Evolutionary conservation across 2,113 vertebrate genomes (phyloP), one percentile per base, ranked within the genome.

Genomic region (Vicugna pacos): DNA sequence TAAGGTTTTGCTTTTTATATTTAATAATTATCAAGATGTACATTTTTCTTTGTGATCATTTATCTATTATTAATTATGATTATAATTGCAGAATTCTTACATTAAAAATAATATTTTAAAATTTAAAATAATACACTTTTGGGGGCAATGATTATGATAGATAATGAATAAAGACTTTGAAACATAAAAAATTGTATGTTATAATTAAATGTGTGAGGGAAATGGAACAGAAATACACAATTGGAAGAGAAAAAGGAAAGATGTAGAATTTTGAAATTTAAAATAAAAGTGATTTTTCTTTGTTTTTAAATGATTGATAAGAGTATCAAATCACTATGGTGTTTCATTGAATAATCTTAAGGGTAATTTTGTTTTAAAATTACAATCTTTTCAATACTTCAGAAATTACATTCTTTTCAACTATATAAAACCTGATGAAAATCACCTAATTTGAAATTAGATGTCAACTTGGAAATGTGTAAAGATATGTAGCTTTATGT

Each of bases 351-450:
- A 77, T 42, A 83, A 58, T 50, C 56, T 87, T 69, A 42, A 58
- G 69, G 16, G 15, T 48, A 8, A 76, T 64, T 83, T 82, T 81
- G 42, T 87, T 88, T 95, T 58, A 76, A 60, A 85, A 75, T 82
- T 62, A 62, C 7, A 64, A 50, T 65, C 30, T 54, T 84, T 85
- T 93, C 3, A 85, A 19, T 52, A 94, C 35, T 92, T 3, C 28
- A 92, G 46, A 92, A 89, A 75, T 62, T 90, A 90, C 1, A 42
- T 84, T 67, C 11, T 79, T 60, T 80, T 60, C 12, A 50, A 15
- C 46, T 28, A 79, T 35, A 92, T 80, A 14, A 67, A 95, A 91
- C 50, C 42, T 83, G 48, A 85, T 73, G 7, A 87, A 85, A 89
- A 50, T 94, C 16, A 89, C 60, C 10, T 52, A 67, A 89, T 46